Conservation (phyloP, 2,888 invertebrate genomes). For the Drosophila limbata region DNA sequence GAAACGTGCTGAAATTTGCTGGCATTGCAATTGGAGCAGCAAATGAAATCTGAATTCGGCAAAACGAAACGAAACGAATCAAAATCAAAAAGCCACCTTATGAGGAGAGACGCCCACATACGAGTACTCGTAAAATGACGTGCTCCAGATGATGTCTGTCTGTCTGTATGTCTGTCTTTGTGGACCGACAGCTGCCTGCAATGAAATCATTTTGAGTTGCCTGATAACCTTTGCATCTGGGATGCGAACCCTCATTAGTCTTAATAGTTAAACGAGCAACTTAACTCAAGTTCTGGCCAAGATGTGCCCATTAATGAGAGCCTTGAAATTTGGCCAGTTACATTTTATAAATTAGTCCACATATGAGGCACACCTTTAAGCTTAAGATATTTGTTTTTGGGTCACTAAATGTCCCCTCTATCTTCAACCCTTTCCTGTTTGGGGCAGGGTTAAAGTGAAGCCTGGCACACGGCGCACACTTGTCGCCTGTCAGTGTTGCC, state of each 20-base stretch:
- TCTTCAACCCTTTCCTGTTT: constrained; percentile 34
- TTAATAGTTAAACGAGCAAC: constrained; percentile 74
- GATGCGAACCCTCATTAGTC: constrained; percentile 72
- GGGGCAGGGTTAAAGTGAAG: constrained; percentile 20
- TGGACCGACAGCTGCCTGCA: constrained; percentile 52
- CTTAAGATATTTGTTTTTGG: constrained; percentile 66
- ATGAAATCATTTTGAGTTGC: constrained; percentile 55
- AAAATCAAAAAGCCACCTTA: constrained; percentile 42
- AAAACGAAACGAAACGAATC: neutral
- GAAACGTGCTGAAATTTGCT: constrained; percentile 76
- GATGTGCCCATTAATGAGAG: constrained; percentile 62
- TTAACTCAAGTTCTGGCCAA: constrained; percentile 22
- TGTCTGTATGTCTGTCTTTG: neutral
- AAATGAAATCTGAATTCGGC: constrained; percentile 39
- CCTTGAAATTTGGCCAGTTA: constrained; percentile 54
- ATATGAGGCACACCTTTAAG: constrained; percentile 66
- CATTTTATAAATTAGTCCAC: constrained; percentile 68
- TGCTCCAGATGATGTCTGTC: constrained; percentile 39
- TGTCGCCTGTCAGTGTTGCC: constrained; percentile 72
- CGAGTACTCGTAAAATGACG: constrained; percentile 16
- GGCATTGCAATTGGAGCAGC: constrained; percentile 53
- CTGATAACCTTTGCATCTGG: constrained; percentile 62
- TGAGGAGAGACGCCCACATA: constrained; percentile 58
- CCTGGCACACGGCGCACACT: constrained; percentile 60
- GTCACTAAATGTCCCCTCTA: constrained; percentile 23